Base-by-base conservation (phyloP, 1,140 invertebrate species). In the Akabosia matsudoensis region DNA sequence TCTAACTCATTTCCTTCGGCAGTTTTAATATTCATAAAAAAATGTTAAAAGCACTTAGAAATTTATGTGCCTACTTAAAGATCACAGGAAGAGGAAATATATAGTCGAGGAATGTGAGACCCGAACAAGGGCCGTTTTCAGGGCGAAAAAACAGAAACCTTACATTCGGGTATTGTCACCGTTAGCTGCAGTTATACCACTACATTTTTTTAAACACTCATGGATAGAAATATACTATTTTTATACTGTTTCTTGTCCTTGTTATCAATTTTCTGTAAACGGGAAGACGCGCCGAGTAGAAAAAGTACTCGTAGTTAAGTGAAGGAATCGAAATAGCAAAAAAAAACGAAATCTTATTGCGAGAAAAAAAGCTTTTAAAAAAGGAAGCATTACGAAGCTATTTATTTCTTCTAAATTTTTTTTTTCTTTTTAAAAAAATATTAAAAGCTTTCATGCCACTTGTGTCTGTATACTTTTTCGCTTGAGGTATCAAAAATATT, bases 401-500 rank as follows among this genome's bases (percentile, higher is more conserved):
- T 67, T 30, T 67, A 30, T 61, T 67, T 67, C 30, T 31, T 30
- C 61, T 67, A 67, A 67, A 67, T 67, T 24, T 24, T 30, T 67
- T 67, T 67, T 67, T 67, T 67, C 61, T 67, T 67, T 30, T 22
- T 67, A 30, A 30, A 24, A 7, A 67, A 67, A 67, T 67, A 67
- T 67, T 67, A 67, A 16, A 22, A 61, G 54, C 54, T 61, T 22
- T 61, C 54, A 16, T 22, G 18, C 37, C 37, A 16, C 54, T 61
- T 61, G 14, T 22, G 13, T 61, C 14, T 24, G 61, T 16, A 30
- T 28, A 30, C 28, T 67, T 67, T 61, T 67, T 67, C 22, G 61
- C 61, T 67, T 22, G 61, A 67, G 61, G 61, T 67, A 67, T 67
- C 61, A 67, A 67, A n/a, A 67, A 67, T 56, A 56, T 56, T 56